A percentile compares a stretch with the other conserved stretches of the same genome.
These are phyloP conservation scores for Acanthochromis polyacanthus DNA, from an alignment of 2,113 vertebrate species.

Conservation along the genomic window DNA sequence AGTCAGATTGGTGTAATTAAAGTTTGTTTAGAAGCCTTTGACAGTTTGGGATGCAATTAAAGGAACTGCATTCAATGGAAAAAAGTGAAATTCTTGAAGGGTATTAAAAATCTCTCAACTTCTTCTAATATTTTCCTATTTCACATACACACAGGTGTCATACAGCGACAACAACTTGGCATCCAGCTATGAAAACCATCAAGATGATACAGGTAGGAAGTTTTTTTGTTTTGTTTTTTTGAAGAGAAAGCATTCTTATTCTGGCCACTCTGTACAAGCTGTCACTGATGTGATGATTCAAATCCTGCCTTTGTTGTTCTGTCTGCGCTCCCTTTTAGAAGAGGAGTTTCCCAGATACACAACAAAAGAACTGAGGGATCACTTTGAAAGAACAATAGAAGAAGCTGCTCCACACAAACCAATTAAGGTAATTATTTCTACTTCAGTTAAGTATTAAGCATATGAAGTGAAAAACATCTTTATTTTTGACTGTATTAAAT, in stretches of 20 bases:
- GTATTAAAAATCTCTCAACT: not conserved
- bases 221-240: not conserved
- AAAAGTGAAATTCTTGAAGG: conserved; percentile 1
- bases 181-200: conserved; percentile 78
- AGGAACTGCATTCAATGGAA: not conserved
- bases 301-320: conserved; percentile 33
- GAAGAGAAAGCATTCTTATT: not conserved
- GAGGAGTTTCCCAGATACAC: conserved; percentile 91
- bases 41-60: not conserved
- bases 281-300: conserved; percentile 1
- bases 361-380: conserved; percentile 91
- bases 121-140: not conserved
- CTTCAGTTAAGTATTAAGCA: not conserved
- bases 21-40: not conserved
- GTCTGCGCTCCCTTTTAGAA: conserved; percentile 73
- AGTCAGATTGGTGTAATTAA: conserved; percentile 30
- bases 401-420: conserved; percentile 86
- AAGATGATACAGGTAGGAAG: conserved; percentile 78
- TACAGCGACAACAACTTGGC: conserved; percentile 61
- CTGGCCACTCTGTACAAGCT: not conserved
- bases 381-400: conserved; percentile 92
- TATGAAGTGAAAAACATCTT: not conserved
- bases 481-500: not conserved
- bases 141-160: conserved; percentile 68
- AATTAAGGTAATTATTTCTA: conserved; percentile 87